These are phyloP conservation scores for Microplitis manilae DNA, from an alignment of 2,888 invertebrate species.

Conservation along the genomic window DNA sequence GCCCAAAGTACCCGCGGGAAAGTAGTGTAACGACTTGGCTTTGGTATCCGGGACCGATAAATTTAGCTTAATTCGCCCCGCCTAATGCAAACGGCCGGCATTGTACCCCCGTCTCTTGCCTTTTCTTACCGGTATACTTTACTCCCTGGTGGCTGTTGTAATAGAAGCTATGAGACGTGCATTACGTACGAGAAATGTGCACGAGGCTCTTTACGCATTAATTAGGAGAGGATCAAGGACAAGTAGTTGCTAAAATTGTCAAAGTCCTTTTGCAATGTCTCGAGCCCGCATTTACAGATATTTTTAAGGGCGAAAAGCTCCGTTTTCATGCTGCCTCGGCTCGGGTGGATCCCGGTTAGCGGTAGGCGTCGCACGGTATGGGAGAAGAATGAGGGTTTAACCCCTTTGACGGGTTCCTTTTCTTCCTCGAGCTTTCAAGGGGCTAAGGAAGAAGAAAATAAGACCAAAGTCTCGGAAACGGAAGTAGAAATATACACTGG, in stretches of 20 bases:
- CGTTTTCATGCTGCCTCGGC: constrained; percentile 3
- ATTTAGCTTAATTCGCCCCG: constrained; percentile 63
- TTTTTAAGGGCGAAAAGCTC: constrained; percentile 43
- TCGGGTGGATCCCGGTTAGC: constrained; percentile 30
- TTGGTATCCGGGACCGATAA: constrained; percentile 60
- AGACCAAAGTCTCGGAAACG: constrained; percentile 18
- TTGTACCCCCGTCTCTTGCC: constrained; percentile 29
- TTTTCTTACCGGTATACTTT: constrained; percentile 42
- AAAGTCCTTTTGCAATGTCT: constrained; percentile 47
- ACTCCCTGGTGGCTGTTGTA: constrained; percentile 50
- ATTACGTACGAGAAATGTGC: too few species aligned
- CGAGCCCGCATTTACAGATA: constrained; percentile 49
- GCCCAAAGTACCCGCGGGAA: constrained; percentile 57
- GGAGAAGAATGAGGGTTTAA: constrained; percentile 56
- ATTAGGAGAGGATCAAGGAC: too few species aligned
- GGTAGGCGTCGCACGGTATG: constrained; percentile 22
- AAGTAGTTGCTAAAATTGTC: constrained; percentile 52
- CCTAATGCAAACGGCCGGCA: constrained; percentile 62
- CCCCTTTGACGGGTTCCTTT: constrained; percentile 52
- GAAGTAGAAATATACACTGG: constrained; percentile 32
- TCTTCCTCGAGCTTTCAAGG: constrained; percentile 18
- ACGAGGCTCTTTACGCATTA: too few species aligned
- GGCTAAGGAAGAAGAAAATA: constrained; percentile 36
- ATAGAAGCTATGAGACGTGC: constrained; percentile 31
- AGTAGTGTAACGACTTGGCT: constrained; percentile 51